phyloP scores from a whole-genome alignment of 1,140 invertebrate genomes.

The Bombus picipes region DNA sequence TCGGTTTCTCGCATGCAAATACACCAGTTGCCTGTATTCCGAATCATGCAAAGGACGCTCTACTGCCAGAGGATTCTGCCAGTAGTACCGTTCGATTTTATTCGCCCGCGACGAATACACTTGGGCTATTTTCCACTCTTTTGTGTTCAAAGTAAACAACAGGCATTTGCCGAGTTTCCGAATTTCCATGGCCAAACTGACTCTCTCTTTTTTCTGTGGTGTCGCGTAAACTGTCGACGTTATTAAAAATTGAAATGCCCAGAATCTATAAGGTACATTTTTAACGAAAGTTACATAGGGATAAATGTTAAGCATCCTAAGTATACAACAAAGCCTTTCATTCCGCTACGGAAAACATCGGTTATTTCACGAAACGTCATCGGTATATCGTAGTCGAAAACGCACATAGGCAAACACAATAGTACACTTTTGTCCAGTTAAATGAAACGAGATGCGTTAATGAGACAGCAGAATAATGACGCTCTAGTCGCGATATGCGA shows the following conservation, averaged over 20 bases:
- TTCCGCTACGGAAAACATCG: not conserved
- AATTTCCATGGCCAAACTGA: not conserved
- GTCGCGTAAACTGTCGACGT: not conserved
- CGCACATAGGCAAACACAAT: too few species aligned
- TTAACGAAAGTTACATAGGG: not conserved
- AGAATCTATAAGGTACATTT: not conserved
- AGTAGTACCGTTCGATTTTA: conserved; percentile 22
- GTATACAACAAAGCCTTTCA: not conserved
- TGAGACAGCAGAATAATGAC: not conserved
- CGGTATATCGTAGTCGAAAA: too few species aligned
- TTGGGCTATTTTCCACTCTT: conserved; percentile 23
- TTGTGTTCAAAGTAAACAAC: conserved; percentile 27
- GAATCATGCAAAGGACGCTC: conserved; percentile 37
- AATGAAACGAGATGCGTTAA: not conserved
- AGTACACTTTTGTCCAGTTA: too few species aligned
- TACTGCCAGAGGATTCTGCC: conserved; percentile 1
- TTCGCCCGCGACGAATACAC: conserved; percentile 30
- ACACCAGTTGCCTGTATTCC: conserved; percentile 9
- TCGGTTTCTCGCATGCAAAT: conserved; percentile 32
- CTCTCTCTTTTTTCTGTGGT: not conserved
- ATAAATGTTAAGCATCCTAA: not conserved
- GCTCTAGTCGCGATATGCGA: too few species aligned
- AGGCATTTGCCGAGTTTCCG: not conserved
- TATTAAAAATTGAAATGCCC: not conserved
- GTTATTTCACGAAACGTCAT: not conserved